Evolutionary conservation across 2,888 invertebrate genomes (phyloP), one percentile per base, ranked within the genome.

Genomic region (Pocota personata): DNA sequence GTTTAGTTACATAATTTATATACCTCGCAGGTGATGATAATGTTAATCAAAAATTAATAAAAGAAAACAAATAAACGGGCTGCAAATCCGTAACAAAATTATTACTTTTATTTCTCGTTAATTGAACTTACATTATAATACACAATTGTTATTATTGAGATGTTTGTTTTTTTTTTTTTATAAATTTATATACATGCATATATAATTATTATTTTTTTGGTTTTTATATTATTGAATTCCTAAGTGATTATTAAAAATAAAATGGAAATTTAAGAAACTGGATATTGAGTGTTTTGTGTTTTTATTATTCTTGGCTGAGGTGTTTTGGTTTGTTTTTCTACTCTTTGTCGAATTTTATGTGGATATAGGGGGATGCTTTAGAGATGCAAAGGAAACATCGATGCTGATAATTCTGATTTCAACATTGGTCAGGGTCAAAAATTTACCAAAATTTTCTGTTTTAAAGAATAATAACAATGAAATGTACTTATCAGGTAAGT

Each of bases 191-290:
- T 80, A 76, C 67, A 80, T 72, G 58, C 71, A 64, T 69, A 52
- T n/a, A 43, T 71, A 43, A 71, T 78, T 77, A 55, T 64, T 75
- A 32, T 62, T 43, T 69, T 77, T 77, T 82, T 80, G 76, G 79
- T 79, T 84, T 73, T 84, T 84, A 78, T 79, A 76, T 79, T 80
- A 76, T 67, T 86, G 82, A 82, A 82, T 86, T 86, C 82, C 72
- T 76, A 77, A 82, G 64, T 82, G 72, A 82, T 75, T 69, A 69
- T 37, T 60, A 10, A 66, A 75, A 76, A 77, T 67, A 71, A 72
- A 86, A 55, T 66, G 77, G 55, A 76, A 75, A 48, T 60, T 67
- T 46, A 35, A 67, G 72, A 71, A 76, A 86, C 80, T 73, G 80
- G 52, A 80, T 27, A 72, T 8, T 52, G n/a, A n/a, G 46, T 67